phyloP scores from a whole-genome alignment of 2,797 vertebrate genomes.

The Anabas testudineus region DNA sequence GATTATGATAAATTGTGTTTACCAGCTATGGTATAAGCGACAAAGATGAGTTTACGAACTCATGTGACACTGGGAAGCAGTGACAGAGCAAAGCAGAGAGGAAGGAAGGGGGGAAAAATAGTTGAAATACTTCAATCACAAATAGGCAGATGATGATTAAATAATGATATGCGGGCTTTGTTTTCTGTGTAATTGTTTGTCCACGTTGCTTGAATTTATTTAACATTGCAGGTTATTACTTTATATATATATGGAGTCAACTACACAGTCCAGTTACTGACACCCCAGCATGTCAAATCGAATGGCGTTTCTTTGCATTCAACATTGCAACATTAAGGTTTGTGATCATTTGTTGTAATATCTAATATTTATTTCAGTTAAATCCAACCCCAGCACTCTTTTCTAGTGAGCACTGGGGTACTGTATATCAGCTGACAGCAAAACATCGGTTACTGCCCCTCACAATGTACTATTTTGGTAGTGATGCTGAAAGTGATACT shows the following conservation, averaged over 20 bases:
- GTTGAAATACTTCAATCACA: too few relatives aligned
- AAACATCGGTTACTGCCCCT: constrained; percentile 67
- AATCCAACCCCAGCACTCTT: constrained; percentile 15
- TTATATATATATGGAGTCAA: too few relatives aligned
- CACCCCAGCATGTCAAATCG: neutral
- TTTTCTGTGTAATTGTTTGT: too few relatives aligned
- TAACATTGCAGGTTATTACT: too few relatives aligned
- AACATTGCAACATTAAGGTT: too few relatives aligned
- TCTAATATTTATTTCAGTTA: constrained; percentile 19
- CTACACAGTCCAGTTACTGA: constrained; percentile 10
- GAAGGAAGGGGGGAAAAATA: neutral
- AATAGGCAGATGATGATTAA: too few relatives aligned
- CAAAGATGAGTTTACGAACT: constrained; percentile 50
- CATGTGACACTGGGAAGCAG: constrained; percentile 45
- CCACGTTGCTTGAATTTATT: too few relatives aligned
- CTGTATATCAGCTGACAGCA: constrained; percentile 42
- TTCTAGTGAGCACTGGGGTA: constrained; percentile 23
- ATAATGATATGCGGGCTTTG: too few relatives aligned
- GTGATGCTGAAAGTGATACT: constrained; percentile 81
- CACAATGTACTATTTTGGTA: constrained; percentile 69
- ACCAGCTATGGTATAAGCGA: constrained; percentile 58
- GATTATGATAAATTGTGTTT: constrained; percentile 82
- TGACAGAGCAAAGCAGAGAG: constrained; percentile 20
- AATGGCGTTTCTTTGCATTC: neutral
- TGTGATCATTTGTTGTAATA: too few relatives aligned